Evolutionary conservation across 2,113 vertebrate species (phyloP), one percentile per base, ranked within the genome.

Genomic region (Copsychus sechellarum): DNA sequence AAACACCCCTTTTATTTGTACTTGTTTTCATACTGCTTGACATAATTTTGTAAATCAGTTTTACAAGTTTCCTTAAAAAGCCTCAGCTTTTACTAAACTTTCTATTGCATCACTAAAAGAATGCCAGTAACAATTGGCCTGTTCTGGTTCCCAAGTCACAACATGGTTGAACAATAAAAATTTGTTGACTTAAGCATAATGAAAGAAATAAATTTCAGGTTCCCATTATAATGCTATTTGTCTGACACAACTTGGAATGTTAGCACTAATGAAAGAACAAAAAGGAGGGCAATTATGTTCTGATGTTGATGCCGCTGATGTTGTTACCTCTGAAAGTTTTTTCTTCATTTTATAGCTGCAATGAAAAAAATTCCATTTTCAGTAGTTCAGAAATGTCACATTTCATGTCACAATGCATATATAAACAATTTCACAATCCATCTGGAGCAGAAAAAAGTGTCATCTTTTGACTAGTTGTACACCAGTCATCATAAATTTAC

Each of bases 1-100:
- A 83, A 91, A 87, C 17, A 70, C 21, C 17, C 45, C 61, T 74
- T 91, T 84, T 88, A 83, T 84, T 91, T 94, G 67, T 88, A 80
- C 34, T 88, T 53, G 50, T 88, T 91, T 91, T 74, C 67, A 58
- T 88, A 88, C 69, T 60, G 23, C 51, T 88, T 94, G 67, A 88
- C 61, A 74, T 74, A 94, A 69, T 74, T 69, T 53, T 80, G 72
- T 80, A 88, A 74, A 74, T 91, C 56, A 53, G 56, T 79, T 87
- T 84, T 87, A 83, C 26, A 91, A 84, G 50, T 84, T 91, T 36
- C 62, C 66, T 70, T 70, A 54, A 74, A 91, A 94, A 84, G 16
- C n/a, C 57, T 92, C 43, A 53, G 14, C 36, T 72, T 81, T 89
- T 84, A 77, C 47, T 81, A 51, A 81, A 82, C 38, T 92, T 86